Evolutionary conservation across 2,113 vertebrate genomes (phyloP), one percentile per base, ranked within the genome.

Genomic region (Prunella fulvescens): DNA sequence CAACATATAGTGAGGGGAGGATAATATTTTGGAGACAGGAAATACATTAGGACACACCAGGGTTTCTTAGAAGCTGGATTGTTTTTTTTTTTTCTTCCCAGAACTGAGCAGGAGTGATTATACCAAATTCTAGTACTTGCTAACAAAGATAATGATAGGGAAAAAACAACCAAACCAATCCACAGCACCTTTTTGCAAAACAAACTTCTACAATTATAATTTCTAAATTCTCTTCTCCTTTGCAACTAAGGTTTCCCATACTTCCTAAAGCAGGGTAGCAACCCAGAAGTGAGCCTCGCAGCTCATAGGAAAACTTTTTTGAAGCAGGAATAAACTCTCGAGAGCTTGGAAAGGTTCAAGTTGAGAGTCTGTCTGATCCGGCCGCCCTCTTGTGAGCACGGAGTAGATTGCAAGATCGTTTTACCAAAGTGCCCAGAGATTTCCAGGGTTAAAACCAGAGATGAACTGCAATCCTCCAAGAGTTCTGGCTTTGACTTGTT

Each of bases 331-430:
- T 39, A 42, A 73, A 81, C 9, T 57, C 25, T 3, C 4, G 45
- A 65, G 67, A 72, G 40, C 23, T 67, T 9, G 18, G n/a, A 33
- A 81, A 84, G 26, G 19, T 31, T 31, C 9, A 66, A 2, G 8
- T 12, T n/a, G 15, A 33, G 1, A 45, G 3, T 44, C 10, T 18
- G 2, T 6, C n/a, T 23, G 48, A 12, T 20, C 20, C 2, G 0
- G 20, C 47, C 22, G 58, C 88, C 92, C 93, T 93, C 93, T 83
- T 48, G 90, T 80, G 90, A 26, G 9, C 54, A 14, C 13, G 7
- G 12, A 33, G 45, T 3, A 51, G 53, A 88, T 10, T 73, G 73
- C 82, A 81, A 2, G 6, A 77, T 16, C 10, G 31, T 53, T 66
- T 85, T 20, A 12, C 3, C 9, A 2, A 4, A 8, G 20, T 0